Conservation (phyloP, 2,888 invertebrate genomes). For the Exephanes ischioxanthus region DNA sequence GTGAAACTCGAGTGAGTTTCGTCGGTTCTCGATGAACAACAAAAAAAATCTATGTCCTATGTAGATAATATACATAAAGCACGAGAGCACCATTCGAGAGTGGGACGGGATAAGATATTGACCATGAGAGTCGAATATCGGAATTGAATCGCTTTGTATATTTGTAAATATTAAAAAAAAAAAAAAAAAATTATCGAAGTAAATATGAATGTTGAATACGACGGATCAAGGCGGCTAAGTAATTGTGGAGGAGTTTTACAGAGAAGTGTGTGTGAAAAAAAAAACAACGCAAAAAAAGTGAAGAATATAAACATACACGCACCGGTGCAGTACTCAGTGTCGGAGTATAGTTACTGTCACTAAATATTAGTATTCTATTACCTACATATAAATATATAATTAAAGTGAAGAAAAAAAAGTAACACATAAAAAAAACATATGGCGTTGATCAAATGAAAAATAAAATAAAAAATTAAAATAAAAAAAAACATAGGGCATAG, state of each 20-base stretch:
- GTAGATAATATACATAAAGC: conserved; percentile 68
- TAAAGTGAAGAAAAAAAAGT: conserved; percentile 39
- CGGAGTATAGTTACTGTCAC: conserved; percentile 71
- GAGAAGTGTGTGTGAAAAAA: conserved; percentile 13
- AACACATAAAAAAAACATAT: conserved; percentile 70
- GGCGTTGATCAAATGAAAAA: conserved; percentile 76
- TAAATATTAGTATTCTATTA: conserved; percentile 68
- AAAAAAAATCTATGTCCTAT: conserved; percentile 44
- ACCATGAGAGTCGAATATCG: conserved; percentile 56
- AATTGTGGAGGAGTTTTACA: conserved; percentile 71
- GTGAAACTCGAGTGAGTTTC: conserved; percentile 42
- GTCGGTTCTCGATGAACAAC: conserved; percentile 49
- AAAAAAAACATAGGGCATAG: conserved; percentile 71
- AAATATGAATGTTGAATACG: conserved; percentile 66
- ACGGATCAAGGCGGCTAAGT: conserved; percentile 58
- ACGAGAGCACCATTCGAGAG: conserved; percentile 41
- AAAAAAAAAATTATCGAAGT: conserved; percentile 57
- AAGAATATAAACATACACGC: conserved; percentile 59
- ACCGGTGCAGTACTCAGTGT: conserved; percentile 70
- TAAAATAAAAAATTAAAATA: conserved; percentile 71
- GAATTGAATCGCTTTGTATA: conserved; percentile 76
- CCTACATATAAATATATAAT: conserved; percentile 65
- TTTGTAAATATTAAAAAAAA: conserved; percentile 77
- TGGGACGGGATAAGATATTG: conserved; percentile 21
- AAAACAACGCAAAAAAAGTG: neutral